Conservation (phyloP, 2,797 vertebrate species). For the Rallus crepitans region DNA sequence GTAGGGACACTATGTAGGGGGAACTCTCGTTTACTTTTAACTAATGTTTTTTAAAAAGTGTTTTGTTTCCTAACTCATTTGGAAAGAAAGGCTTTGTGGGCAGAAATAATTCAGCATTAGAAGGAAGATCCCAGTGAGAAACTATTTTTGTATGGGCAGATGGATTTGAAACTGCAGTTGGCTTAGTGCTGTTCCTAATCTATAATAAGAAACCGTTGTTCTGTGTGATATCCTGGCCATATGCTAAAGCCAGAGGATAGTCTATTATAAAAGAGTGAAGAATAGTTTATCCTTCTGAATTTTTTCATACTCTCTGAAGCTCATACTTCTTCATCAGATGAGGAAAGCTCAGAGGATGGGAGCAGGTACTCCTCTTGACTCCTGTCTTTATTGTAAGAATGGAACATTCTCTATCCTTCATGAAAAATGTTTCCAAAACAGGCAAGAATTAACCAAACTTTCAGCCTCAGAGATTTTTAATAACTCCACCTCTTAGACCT, state of each 20-base stretch:
- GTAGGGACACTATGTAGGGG: background rate
- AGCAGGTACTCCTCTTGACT: background rate
- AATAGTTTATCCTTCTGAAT: constrained; percentile 24
- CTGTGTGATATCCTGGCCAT: constrained; percentile 66
- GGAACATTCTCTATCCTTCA: background rate
- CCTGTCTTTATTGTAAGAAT: background rate
- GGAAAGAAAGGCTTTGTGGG: background rate
- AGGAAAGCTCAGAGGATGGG: background rate
- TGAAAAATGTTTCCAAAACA: constrained; percentile 15
- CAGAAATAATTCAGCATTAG: constrained; percentile 58
- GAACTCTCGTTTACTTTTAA: background rate
- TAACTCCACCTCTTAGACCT: background rate
- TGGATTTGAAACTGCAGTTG: constrained; percentile 64
- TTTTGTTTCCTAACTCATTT: constrained; percentile 1
- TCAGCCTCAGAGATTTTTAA: background rate
- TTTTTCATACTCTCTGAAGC: background rate
- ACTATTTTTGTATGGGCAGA: constrained; percentile 62
- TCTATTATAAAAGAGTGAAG: constrained; percentile 32
- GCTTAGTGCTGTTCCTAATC: constrained; percentile 55
- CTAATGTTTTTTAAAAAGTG: background rate
- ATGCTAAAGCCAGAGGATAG: constrained; percentile 70
- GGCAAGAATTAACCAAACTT: background rate
- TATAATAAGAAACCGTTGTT: constrained; percentile 66
- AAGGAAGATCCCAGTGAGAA: constrained; percentile 56
- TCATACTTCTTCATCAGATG: background rate